These are phyloP conservation scores for Eriosoma lanigerum DNA, from an alignment of 1,140 invertebrate species.

Conservation along the genomic window DNA sequence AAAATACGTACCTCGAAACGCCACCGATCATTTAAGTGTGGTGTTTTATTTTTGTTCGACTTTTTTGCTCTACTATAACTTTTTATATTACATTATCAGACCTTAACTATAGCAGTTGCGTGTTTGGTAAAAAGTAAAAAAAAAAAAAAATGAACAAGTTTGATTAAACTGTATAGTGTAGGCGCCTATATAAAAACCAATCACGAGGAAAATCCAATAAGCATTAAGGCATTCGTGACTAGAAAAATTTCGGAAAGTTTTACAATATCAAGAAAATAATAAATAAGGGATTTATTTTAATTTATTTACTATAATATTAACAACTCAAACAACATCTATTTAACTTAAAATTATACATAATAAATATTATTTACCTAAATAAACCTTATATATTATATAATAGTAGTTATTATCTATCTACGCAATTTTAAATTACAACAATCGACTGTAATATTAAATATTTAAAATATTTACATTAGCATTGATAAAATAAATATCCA, in stretches of 20 bases:
- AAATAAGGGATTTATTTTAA: conserved; percentile 10
- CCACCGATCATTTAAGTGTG: neutral
- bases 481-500: too few species aligned
- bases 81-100: neutral
- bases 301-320: neutral
- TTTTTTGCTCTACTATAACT: neutral
- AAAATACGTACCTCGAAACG: neutral
- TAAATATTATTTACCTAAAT: too few species aligned
- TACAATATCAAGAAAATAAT: conserved; percentile 29
- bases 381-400: too few species aligned
- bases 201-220: conserved; percentile 35
- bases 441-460: too few species aligned
- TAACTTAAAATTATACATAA: neutral
- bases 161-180: conserved; percentile 30
- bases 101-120: neutral
- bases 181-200: neutral
- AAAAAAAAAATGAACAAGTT: conserved; percentile 1
- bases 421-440: too few species aligned
- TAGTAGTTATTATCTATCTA: too few species aligned
- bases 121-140: neutral
- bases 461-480: too few species aligned
- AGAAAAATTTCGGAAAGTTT: conserved; percentile 33
- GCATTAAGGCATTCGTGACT: conserved; percentile 39
- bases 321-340: neutral
- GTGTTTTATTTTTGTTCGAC: neutral